Base-by-base conservation (phyloP, 2,888 invertebrate species). In the Volucella zonaria region DNA sequence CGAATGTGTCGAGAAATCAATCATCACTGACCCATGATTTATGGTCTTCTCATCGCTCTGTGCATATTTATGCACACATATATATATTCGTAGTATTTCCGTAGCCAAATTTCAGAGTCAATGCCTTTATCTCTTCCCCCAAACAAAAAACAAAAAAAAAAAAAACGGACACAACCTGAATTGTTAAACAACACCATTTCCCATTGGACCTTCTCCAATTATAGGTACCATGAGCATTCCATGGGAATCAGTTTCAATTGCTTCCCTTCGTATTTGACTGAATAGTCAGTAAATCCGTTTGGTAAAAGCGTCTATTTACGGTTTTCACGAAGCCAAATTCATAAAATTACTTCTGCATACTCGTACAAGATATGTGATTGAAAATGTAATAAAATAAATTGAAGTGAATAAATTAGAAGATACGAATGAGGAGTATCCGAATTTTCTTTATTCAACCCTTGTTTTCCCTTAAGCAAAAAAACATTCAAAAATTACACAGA, bases 1-100 rank as follows among this genome's bases (percentile, higher is more conserved):
- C 80, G 45, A 71, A 76, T 79, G 75, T 83, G 83, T 80, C 75
- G 45, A 67, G 71, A 82, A 83, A 67, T 83, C 83, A 83, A 83
- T 83, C 83, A 83, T 71, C 75, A 66, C 70, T 71, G 64, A 43
- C n/a, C 40, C 38, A 71, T 71, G 79, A 80, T 71, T 83, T 83
- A 80, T 67, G 38, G 71, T 23, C 70, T 47, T 61, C 61, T 38
- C 75, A 52, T 38, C 54, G 31, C 9, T 15, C 12, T 68, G 54
- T 68, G 68, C 70, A 70, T 71, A 71, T 64, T 62, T 64, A 67
- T 67, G 66, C 58, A 42, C 52, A 49, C 54, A 23, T 51, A 23
- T 51, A 67, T 42, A 42, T 58, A 3, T 15, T 23, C 23, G 23
- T 23, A 23, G 31, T 51, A 67, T 18, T 58, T 58, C 18, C 18